phyloP scores from a whole-genome alignment of 2,113 vertebrate species.

The Hydrochoerus hydrochaeris region DNA sequence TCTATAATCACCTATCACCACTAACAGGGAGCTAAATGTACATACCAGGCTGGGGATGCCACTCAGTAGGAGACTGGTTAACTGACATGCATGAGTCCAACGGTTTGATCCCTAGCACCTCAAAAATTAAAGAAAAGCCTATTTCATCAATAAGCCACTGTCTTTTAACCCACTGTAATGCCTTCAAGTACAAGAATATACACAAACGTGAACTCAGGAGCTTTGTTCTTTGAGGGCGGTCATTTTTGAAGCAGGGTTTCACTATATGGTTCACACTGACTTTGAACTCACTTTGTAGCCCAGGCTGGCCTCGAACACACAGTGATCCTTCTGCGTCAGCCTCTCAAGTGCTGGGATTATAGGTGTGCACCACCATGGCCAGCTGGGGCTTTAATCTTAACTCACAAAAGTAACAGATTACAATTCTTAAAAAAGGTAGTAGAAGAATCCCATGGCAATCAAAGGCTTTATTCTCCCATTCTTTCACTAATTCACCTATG shows the following conservation, averaged over 20 bases:
- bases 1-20: not conserved
- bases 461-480: not conserved
- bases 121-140: not conserved
- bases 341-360: too few species aligned
- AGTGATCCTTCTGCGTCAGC: too few species aligned
- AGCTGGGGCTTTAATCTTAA: not conserved
- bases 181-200: not conserved
- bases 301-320: too few species aligned
- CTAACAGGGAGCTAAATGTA: not conserved
- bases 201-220: not conserved
- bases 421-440: not conserved
- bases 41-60: not conserved
- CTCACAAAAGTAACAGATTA: not conserved
- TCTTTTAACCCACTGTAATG: not conserved
- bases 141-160: constrained; percentile 2
- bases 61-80: not conserved
- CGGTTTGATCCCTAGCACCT: not conserved
- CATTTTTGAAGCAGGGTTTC: too few species aligned
- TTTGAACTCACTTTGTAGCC: too few species aligned
- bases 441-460: not conserved
- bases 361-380: too few species aligned
- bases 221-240: too few species aligned
- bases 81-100: not conserved
- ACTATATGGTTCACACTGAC: too few species aligned
- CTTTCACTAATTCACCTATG: constrained; percentile 52